Evolutionary conservation across 2,113 vertebrate genomes (phyloP).

Genomic region (Excalfactoria chinensis): DNA sequence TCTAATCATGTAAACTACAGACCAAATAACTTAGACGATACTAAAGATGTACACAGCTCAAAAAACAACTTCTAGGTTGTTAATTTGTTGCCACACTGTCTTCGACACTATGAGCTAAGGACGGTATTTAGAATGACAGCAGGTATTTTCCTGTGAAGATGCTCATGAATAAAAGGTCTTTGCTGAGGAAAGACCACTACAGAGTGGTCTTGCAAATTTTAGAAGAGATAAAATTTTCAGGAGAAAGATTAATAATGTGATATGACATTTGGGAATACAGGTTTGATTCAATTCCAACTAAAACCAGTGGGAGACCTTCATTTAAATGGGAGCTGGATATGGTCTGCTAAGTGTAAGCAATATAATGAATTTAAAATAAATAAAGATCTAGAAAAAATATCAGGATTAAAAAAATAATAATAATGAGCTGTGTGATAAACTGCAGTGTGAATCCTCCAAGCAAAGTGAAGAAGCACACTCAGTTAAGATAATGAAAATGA

Average conservation of each 20-base stretch:
- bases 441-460: neutral
- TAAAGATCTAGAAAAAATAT: neutral
- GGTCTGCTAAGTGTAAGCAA: neutral
- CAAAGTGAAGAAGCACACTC: neutral
- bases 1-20: slow-evolving; percentile 56
- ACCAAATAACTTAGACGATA: slow-evolving; percentile 36
- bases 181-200: neutral
- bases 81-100: slow-evolving; percentile 1
- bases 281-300: neutral
- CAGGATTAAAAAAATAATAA: neutral
- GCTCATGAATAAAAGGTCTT: neutral
- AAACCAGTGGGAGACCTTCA: neutral
- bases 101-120: neutral
- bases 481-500: neutral
- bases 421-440: neutral
- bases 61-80: neutral
- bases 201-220: neutral
- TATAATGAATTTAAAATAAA: neutral
- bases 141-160: neutral
- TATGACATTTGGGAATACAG: neutral
- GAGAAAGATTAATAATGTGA: neutral
- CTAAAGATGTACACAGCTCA: neutral
- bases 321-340: neutral
- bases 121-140: slow-evolving; percentile 31
- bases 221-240: neutral